A percentile compares a stretch with the other conserved stretches of the same genome.
These are phyloP conservation scores for Dicyrtoma fusca DNA, from an alignment of 2,888 invertebrate species.

Conservation along the genomic window DNA sequence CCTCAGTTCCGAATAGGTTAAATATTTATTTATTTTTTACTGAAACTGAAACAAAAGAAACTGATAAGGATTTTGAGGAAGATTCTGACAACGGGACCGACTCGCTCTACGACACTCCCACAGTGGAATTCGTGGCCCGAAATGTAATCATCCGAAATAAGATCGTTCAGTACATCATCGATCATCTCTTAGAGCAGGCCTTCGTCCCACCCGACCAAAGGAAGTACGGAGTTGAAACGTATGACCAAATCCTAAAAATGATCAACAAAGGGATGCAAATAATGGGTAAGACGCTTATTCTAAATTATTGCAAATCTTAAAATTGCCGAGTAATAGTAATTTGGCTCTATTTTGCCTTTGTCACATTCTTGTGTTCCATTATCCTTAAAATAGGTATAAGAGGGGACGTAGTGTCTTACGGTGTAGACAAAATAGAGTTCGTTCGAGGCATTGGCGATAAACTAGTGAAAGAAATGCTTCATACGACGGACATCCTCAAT, in stretches of 20 bases:
- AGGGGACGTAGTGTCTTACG: too few relatives aligned
- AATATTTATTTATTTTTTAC: too few relatives aligned
- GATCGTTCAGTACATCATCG: conserved; percentile 42
- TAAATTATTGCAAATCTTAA: too few relatives aligned
- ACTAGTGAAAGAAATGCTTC: conserved; percentile 44
- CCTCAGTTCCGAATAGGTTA: too few relatives aligned
- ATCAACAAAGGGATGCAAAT: too few relatives aligned
- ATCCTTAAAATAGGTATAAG: too few relatives aligned
- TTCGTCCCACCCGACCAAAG: conserved; percentile 37
- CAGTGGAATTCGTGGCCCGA: conserved; percentile 50
- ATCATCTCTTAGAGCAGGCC: conserved; percentile 39
- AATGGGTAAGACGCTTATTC: too few relatives aligned
- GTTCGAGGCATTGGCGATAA: conserved; percentile 41
- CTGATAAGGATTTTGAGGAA: background rate
- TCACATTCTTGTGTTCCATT: too few relatives aligned
- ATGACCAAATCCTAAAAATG: too few relatives aligned
- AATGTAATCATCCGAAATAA: conserved; percentile 44
- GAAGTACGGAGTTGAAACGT: conserved; percentile 39
- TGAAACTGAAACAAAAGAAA: too few relatives aligned
- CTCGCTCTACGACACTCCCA: conserved; percentile 45
- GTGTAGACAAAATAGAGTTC: conserved; percentile 36
- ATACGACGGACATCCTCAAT: conserved; percentile 44
- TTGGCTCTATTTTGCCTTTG: too few relatives aligned
- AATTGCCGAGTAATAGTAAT: too few relatives aligned
- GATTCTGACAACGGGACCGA: background rate